Evolutionary conservation across 2,797 vertebrate species (phyloP), one percentile per base, ranked within the genome.

Genomic region (Notolepis coatsorum): DNA sequence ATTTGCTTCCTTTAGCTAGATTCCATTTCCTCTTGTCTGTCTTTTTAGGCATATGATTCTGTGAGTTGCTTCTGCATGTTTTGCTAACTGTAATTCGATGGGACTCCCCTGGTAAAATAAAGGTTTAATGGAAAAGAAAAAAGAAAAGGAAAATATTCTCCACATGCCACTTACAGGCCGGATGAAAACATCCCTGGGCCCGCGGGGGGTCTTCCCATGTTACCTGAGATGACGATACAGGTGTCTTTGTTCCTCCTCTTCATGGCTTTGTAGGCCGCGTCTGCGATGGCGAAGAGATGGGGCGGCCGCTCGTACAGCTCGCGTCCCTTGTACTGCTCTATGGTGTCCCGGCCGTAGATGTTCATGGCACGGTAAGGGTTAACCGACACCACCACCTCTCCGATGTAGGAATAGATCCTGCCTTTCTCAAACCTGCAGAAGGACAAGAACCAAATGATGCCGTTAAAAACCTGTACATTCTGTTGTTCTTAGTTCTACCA

Each of bases 211-310:
- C 23, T 62, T 61, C 62, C 67, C 5, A 0, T 13, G 83, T 68
- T 82, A 99, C 98, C 98, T 89, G 98, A 99, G 91, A 99, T 99
- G 62, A 99, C 95, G 49, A 99, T 98, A 24, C 98, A 99, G 1
- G 97, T 98, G 90, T 99, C 98, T 84, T 99, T 99, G 53, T 95
- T 96, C 42, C 97, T 84, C 66, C 98, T 94, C 90, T 99, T 99
- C 98, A 99, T 99, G 30, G 98, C 98, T 83, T 98, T 99, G 88
- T 99, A 99, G 0, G 98, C 97, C 0, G 98, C 96, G 5, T 99
- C 97, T 0, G 97, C 98, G 9, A 99, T 97, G 64, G 98, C 96
- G 0, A 99, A 99, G 20, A 99, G 96, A 81, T 99, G 98, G 0
- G 98, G 98, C 0, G 97, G 97, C 45, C 96, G 91, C 90, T 99